Evolutionary conservation across 2,888 invertebrate genomes (phyloP).

Genomic region (Thera britannica): DNA sequence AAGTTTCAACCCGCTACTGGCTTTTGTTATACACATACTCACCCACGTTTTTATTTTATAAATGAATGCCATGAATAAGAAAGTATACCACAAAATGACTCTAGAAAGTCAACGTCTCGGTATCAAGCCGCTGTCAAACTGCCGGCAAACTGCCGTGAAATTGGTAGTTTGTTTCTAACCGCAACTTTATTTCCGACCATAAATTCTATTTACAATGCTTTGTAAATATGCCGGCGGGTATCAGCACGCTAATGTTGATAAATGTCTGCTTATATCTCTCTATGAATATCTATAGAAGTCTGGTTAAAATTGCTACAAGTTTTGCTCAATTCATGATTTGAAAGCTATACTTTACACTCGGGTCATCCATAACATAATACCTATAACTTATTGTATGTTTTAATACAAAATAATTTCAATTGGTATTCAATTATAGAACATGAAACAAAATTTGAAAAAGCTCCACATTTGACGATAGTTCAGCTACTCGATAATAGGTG

Average conservation of each 20-base stretch:
- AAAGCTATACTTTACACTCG: too few relatives aligned
- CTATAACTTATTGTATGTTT: too few relatives aligned
- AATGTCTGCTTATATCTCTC: too few relatives aligned
- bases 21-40: slow-evolving; percentile 59
- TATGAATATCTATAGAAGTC: too few relatives aligned
- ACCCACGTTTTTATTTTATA: slow-evolving; percentile 66
- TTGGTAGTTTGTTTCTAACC: slow-evolving; percentile 70
- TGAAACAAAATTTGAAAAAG: too few relatives aligned
- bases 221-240: slow-evolving; percentile 32
- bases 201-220: slow-evolving; percentile 42
- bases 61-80: slow-evolving; percentile 72
- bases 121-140: slow-evolving; percentile 55
- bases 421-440: too few relatives aligned
- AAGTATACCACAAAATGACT: slow-evolving; percentile 73
- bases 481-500: slow-evolving; percentile 70
- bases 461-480: slow-evolving; percentile 29
- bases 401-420: too few relatives aligned
- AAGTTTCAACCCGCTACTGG: slow-evolving; percentile 65
- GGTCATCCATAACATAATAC: too few relatives aligned
- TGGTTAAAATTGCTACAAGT: too few relatives aligned
- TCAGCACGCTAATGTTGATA: slow-evolving; percentile 17
- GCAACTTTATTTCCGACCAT: slow-evolving; percentile 58
- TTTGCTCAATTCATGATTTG: too few relatives aligned
- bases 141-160: slow-evolving; percentile 70
- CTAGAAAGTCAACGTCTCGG: slow-evolving; percentile 69